These are phyloP conservation scores for Melanocharis versteri DNA, from an alignment of 2,113 vertebrate species.

Conservation along the genomic window DNA sequence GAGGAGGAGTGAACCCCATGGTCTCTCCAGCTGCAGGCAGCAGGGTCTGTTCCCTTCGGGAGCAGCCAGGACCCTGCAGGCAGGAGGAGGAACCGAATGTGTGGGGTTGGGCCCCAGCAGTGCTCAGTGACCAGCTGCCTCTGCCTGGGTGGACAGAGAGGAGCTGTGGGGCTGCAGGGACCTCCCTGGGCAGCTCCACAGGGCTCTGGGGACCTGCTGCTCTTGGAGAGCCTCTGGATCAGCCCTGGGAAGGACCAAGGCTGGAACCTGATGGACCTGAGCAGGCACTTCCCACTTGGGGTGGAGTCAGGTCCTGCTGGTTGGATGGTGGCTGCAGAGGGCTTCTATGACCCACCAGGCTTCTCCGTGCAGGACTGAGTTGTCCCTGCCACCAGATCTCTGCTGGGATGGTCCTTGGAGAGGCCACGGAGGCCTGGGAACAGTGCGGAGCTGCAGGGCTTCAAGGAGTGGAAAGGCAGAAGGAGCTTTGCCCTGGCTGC, in stretches of 20 bases:
- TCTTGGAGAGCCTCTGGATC: not conserved
- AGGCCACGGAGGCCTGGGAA: rapidly evolving
- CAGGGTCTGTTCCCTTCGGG: rapidly evolving
- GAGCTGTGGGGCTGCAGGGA: not conserved
- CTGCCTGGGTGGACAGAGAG: not conserved
- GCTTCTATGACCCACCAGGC: not conserved
- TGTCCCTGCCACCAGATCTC: rapidly evolving
- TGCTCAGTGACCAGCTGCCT: rapidly evolving
- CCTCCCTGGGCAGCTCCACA: not conserved
- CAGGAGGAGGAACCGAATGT: not conserved
- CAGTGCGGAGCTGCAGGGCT: not conserved
- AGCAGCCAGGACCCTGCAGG: not conserved
- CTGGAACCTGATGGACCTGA: not conserved
- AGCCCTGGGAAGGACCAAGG: not conserved
- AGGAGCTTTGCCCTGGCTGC: not conserved
- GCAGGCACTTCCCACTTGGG: rapidly evolving
- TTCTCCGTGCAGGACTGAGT: not conserved
- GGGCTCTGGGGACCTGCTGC: not conserved
- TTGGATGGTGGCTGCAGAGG: rapidly evolving
- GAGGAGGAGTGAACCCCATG: not conserved
- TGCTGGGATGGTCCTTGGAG: not conserved
- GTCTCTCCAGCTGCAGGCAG: not conserved
- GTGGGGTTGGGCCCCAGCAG: not conserved
- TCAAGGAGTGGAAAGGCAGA: not conserved
- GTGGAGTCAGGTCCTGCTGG: not conserved